Evolutionary conservation across 2,888 invertebrate species (phyloP), one percentile per base, ranked within the genome.

Genomic region (Drosophila anomelani): DNA sequence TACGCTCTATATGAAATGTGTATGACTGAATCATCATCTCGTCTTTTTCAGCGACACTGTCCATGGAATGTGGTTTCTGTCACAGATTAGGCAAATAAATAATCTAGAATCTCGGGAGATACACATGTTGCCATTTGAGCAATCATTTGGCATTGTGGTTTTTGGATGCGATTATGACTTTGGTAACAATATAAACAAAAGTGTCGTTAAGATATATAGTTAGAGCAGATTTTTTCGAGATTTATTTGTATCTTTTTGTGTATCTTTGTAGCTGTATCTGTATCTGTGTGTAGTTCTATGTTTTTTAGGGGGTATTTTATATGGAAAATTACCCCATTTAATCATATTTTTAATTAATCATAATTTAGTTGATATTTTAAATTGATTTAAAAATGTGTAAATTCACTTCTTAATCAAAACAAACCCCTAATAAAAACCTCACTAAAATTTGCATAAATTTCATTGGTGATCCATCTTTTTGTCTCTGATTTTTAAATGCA

Each of bases 1-100:
- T 26, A 41, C 38, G 9, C 13, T n/a, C 4, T 15, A 39, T 17
- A 29, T 10, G 26, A 39, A 7, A 58, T 26, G 32, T 20, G 17
- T 13, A 5, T 20, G 15, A 17, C 23, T 66, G 64, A 66, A 36
- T 66, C 66, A 36, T 66, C 66, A 66, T 64, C 51, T 3, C 6
- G 36, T 23, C 51, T 53, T 53, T 53, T 53, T 53, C 34, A 23
- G 26, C 8, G 26, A 43, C 34, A 61, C 26, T 36, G 64, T 17
- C 66, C 36, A 64, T 66, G 49, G 66, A 66, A 64, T 64, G 51
- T 41, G 66, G 47, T 49, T 64, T 64, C 32, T 62, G 23, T 60
- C 46, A n/a, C 20, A 49, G n/a, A 36, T 49, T 64, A 26, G 17
- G 13, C 20, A 36, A 63, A 63, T 63, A 38, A 15, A 41, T 32